These are phyloP conservation scores for Cryptotermes secundus DNA, from an alignment of 1,140 invertebrate species.

Conservation along the genomic window DNA sequence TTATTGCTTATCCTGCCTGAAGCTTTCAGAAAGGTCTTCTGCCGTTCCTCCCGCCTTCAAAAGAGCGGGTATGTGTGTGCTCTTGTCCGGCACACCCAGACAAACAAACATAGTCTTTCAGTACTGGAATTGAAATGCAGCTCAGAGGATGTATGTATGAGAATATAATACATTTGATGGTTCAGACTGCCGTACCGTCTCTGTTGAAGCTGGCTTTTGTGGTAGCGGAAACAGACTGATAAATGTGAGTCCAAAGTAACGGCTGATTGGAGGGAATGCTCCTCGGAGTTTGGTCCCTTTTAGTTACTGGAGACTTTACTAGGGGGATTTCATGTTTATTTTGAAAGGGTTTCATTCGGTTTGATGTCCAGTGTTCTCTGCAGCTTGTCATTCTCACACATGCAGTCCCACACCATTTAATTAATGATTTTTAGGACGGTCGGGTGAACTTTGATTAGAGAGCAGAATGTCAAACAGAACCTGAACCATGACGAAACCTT, in stretches of 20 bases:
- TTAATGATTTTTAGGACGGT: neutral
- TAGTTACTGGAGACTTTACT: neutral
- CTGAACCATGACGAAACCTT: too few relatives aligned
- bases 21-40: neutral
- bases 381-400: neutral
- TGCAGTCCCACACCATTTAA: neutral
- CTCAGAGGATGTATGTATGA: neutral
- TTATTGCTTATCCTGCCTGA: neutral
- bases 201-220: neutral
- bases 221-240: neutral
- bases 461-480: too few relatives aligned
- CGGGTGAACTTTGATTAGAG: neutral
- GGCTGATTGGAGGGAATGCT: neutral
- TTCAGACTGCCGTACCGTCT: neutral
- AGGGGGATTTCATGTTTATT: neutral
- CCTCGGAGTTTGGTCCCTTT: neutral
- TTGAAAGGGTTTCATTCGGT: neutral
- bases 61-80: neutral
- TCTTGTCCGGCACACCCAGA: neutral
- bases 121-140: conserved; percentile 13
- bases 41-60: neutral
- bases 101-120: neutral
- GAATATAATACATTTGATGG: neutral
- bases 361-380: neutral
- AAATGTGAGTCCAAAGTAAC: neutral